Percentiles rank a stretch among this genome's conserved stretches.
These are phyloP conservation scores for Rotaria socialis DNA, from an alignment of 2,888 invertebrate species.

Conservation along the genomic window DNA sequence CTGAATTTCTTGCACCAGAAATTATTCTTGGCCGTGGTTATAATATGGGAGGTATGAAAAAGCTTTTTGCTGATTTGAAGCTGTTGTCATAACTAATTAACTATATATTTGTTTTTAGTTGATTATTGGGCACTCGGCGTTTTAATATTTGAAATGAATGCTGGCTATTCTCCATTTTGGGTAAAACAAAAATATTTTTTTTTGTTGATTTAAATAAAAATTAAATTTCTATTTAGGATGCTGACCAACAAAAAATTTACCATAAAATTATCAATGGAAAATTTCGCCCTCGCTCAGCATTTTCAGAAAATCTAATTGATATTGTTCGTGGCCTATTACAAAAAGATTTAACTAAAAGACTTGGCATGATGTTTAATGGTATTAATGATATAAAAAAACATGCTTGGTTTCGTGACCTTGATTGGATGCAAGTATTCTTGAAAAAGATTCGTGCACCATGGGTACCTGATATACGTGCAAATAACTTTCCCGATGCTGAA, in stretches of 20 bases:
- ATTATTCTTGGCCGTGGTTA: slow-evolving; percentile 46
- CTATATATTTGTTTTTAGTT: slow-evolving; percentile 21
- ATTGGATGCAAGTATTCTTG: slow-evolving; percentile 99
- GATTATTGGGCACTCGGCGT: slow-evolving; percentile 47
- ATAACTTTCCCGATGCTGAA: slow-evolving; percentile 74
- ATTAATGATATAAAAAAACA: slow-evolving; percentile 98
- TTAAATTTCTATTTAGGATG: slow-evolving; percentile 80
- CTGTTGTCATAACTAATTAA: too few species aligned
- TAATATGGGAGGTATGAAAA: slow-evolving; percentile 36
- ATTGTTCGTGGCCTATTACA: slow-evolving; percentile 79
- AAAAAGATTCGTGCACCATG: slow-evolving; percentile 67
- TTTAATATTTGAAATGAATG: slow-evolving; percentile 51
- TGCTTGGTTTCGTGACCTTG: slow-evolving; percentile 96
- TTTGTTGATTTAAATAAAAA: background rate
- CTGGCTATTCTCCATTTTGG: slow-evolving; percentile 27
- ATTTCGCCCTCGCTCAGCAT: slow-evolving; percentile 94
- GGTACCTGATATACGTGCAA: slow-evolving; percentile 38
- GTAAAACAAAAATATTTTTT: background rate
- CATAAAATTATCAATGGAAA: slow-evolving; percentile 99
- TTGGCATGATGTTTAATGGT: slow-evolving; percentile 95
- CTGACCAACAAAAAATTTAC: slow-evolving; percentile 99
- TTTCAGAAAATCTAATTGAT: slow-evolving; percentile 94
- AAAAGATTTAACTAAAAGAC: slow-evolving; percentile 91
- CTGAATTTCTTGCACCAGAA: slow-evolving; percentile 47
- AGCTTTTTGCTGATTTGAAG: background rate